These are phyloP conservation scores for Eupithecia centaureata DNA, from an alignment of 2,888 invertebrate species.

Conservation along the genomic window DNA sequence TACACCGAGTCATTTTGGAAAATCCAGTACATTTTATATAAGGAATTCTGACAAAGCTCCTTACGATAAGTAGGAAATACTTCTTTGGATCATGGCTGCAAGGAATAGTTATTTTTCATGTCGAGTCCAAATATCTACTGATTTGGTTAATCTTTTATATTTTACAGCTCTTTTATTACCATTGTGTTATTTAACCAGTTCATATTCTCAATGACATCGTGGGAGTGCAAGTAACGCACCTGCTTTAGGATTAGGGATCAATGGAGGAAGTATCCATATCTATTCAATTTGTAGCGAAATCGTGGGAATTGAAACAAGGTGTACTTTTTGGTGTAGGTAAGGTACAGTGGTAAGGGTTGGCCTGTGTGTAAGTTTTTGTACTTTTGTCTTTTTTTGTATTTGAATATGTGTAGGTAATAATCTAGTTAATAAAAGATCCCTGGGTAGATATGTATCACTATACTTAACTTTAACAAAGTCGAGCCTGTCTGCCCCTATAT, in stretches of 20 bases:
- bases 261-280: slow-evolving; percentile 29
- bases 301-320: slow-evolving; percentile 66
- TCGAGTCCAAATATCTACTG: no score
- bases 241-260: slow-evolving; percentile 32
- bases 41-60: no score
- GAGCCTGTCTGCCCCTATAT: no score
- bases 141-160: not conserved
- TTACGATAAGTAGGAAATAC: no score
- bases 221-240: slow-evolving; percentile 38
- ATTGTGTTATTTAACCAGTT: not conserved
- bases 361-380: slow-evolving; percentile 18
- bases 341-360: slow-evolving; percentile 43
- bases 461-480: no score
- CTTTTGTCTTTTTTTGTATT: not conserved
- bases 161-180: not conserved
- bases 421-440: not conserved
- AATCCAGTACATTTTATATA: no score
- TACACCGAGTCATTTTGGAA: no score
- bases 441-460: no score
- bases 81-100: no score
- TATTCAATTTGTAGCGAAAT: slow-evolving; percentile 38
- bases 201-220: slow-evolving; percentile 26
- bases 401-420: not conserved
- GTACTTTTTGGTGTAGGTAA: slow-evolving; percentile 41
- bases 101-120: no score